Evolutionary conservation across 2,113 vertebrate species (phyloP).

Genomic region (Catharus bicknelli): DNA sequence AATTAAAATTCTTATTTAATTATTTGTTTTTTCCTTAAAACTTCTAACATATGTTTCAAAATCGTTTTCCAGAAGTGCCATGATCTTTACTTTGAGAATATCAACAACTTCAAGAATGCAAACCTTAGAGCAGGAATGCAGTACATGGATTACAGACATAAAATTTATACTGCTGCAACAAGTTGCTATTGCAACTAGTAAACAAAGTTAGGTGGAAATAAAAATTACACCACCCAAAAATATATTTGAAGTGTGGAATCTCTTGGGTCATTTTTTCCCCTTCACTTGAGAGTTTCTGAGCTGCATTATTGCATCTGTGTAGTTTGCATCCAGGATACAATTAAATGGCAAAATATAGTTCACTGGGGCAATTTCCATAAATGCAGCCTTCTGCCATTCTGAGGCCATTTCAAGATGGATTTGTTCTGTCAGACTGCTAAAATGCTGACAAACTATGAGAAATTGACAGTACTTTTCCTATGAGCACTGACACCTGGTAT

Average conservation of each 20-base stretch:
- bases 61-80: slow-evolving; percentile 36
- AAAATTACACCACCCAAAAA: neutral
- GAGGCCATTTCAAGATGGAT: neutral
- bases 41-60: slow-evolving; percentile 42
- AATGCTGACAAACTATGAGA: neutral
- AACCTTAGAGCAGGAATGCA: slow-evolving; percentile 20
- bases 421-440: neutral
- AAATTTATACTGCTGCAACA: neutral
- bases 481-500: neutral
- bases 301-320: neutral
- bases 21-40: slow-evolving; percentile 37
- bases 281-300: neutral
- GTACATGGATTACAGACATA: slow-evolving; percentile 16
- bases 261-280: neutral
- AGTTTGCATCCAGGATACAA: neutral
- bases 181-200: neutral
- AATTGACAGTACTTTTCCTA: neutral
- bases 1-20: neutral
- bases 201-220: neutral
- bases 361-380: neutral
- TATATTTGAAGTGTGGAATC: neutral
- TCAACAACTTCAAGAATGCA: slow-evolving; percentile 38
- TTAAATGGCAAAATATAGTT: neutral
- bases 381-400: neutral
- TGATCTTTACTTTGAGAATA: slow-evolving; percentile 55